Evolutionary conservation across 1,140 invertebrate genomes (phyloP).

Genomic region (Zaprionus ornatus): DNA sequence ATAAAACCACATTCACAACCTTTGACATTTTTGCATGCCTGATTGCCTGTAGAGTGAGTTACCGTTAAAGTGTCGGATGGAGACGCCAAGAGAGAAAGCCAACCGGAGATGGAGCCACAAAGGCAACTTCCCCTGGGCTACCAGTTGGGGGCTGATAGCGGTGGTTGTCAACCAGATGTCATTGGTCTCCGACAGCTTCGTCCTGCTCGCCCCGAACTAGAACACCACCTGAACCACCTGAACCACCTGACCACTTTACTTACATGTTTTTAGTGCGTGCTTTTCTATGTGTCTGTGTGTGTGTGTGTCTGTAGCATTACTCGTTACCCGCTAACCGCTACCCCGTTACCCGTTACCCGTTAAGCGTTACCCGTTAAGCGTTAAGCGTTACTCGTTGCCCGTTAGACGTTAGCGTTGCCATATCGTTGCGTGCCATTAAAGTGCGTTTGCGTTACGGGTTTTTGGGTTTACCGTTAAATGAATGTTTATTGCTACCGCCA

Average conservation of each 20-base stretch:
- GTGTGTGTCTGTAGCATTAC: constrained; percentile 29
- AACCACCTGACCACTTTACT: constrained; percentile 26
- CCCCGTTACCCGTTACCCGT: constrained; percentile 23
- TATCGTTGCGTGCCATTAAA: constrained; percentile 46
- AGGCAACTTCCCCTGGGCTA: background rate
- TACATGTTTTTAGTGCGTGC: constrained; percentile 44
- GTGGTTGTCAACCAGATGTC: constrained; percentile 21
- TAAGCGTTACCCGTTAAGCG: constrained; percentile 10
- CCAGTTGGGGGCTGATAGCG: background rate
- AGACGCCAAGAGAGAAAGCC: constrained; percentile 11
- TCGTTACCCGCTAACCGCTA: constrained; percentile 27
- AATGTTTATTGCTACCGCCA: constrained; percentile 50
- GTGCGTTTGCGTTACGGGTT: constrained; percentile 34
- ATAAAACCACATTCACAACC: constrained; percentile 12
- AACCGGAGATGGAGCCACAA: constrained; percentile 4
- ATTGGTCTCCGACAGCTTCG: constrained; percentile 33
- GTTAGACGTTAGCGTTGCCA: constrained; percentile 46
- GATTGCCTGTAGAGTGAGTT: constrained; percentile 44
- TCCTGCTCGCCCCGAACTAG: background rate
- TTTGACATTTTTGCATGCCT: constrained; percentile 40
- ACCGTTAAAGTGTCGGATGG: constrained; percentile 32
- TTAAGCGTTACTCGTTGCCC: constrained; percentile 11
- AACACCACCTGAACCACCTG: constrained; percentile 28
- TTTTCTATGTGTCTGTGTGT: constrained; percentile 25
- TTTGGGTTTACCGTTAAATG: constrained; percentile 48